Evolutionary conservation across 1,140 invertebrate genomes (phyloP), one percentile per base, ranked within the genome.

Genomic region (Scaptomyza graminum): DNA sequence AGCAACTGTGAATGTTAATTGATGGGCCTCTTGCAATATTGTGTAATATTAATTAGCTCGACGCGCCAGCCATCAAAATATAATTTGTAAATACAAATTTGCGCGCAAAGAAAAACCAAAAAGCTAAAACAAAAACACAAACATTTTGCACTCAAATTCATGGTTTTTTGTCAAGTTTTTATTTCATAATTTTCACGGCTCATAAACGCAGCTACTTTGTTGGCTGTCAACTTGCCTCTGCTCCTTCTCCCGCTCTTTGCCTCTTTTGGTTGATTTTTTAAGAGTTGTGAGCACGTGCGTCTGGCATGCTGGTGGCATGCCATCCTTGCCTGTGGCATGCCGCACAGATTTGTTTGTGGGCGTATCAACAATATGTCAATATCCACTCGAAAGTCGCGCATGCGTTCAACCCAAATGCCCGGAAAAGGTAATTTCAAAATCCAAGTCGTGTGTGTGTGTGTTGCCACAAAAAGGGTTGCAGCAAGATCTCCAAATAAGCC

Each of bases 291-390:
- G 79, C 81, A 84, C 82, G 81, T 84, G 81, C 73, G 69, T 61
- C 60, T 60, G 34, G 13, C 51, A 39, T 62, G n/a, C 31, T 34
- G 25, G 5, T 25, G 8, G 2, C 25, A 3, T n/a, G 13, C 13
- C n/a, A 18, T 16, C 11, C 31, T 47, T 44, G 41, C 16, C 63
- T 59, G 37, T 16, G 7, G 44, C 47, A 51, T 18, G 66, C 28
- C 39, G 39, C 59, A 66, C 49, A 72, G 76, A 80, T 84, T 84
- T 85, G 76, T 79, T 70, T 87, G 82, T 64, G 83, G 82, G 83
- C 83, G 82, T 79, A 75, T 71, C 78, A 73, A 63, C 83, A 87
- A 87, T 87, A 78, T 87, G 82, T 87, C 82, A 87, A 82, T 67
- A 72, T 63, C 71, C 80, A 72, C 79, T 87, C 78, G 57, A 79